These are phyloP conservation scores for Danio rerio DNA, from an alignment of 2,113 vertebrate genomes.

Conservation along the genomic window DNA sequence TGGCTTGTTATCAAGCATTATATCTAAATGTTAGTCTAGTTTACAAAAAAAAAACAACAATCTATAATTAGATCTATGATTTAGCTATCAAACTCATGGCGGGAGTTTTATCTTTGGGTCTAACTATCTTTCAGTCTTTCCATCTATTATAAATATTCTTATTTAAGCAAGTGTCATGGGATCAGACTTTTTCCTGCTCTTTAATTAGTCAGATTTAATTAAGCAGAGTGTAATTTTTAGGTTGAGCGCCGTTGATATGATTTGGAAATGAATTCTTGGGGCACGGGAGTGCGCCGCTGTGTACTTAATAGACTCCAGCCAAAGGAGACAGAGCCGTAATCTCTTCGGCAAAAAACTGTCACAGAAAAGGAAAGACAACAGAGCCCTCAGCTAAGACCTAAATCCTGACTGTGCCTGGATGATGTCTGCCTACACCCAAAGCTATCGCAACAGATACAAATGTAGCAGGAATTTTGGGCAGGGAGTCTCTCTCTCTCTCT, in stretches of 20 bases:
- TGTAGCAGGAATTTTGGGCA: conserved; percentile 11
- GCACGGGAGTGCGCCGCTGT: conserved; percentile 16
- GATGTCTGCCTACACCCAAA: conserved; percentile 24
- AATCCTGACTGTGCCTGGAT: conserved; percentile 29
- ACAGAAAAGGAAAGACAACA: conserved; percentile 23
- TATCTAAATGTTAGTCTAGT: too few relatives aligned
- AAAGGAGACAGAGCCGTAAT: conserved; percentile 29
- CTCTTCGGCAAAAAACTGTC: conserved; percentile 33
- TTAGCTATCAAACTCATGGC: too few relatives aligned
- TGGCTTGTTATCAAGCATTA: too few relatives aligned
- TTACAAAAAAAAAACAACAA: too few relatives aligned
- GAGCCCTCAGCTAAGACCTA: conserved; percentile 31
- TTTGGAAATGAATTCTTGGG: conserved; percentile 50
- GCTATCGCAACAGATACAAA: conserved; percentile 29
- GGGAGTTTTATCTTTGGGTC: not conserved
- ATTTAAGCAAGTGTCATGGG: conserved; percentile 41
- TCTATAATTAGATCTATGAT: too few relatives aligned
- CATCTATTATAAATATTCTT: conserved; percentile 3
- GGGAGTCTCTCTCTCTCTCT: conserved; percentile 22
- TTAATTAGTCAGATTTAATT: conserved; percentile 55
- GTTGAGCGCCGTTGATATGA: conserved; percentile 50
- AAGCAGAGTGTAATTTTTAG: conserved; percentile 50
- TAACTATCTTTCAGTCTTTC: not conserved
- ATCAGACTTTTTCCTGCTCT: conserved; percentile 37
- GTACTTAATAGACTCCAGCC: conserved; percentile 49